Conservation (phyloP, 92 coral and sea anemone species). For the Actinernus sp. region DNA sequence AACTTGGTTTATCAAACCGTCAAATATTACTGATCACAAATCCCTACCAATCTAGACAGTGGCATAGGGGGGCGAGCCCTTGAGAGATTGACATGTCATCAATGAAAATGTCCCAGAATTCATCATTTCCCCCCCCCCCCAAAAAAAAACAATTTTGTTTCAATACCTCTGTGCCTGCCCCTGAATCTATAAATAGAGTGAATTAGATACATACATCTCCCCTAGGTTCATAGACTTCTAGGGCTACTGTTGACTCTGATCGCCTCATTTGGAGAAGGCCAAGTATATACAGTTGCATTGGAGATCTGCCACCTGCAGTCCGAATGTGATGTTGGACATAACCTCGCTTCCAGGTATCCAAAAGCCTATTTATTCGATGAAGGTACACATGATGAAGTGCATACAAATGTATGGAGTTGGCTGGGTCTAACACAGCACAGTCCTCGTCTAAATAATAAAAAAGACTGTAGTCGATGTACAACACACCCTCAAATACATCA, state of each 20-base stretch:
- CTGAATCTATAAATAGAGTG: neutral
- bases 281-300: constrained; percentile 37
- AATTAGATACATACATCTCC: constrained; percentile 18
- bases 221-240: constrained; percentile 39
- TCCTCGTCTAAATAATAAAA: constrained; percentile 23
- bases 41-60: no score
- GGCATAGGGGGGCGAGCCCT: no score
- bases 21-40: no score
- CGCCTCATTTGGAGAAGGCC: constrained; percentile 24
- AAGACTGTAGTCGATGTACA: constrained; percentile 2
- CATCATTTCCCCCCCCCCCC: no score
- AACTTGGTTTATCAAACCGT: no score
- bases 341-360: constrained; percentile 29
- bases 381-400: constrained; percentile 32
- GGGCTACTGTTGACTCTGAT: constrained; percentile 5
- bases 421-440: constrained; percentile 27
- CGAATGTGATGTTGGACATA: constrained; percentile 40
- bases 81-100: no score
- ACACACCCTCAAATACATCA: constrained; percentile 9
- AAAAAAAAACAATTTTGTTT: no score
- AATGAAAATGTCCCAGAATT: no score
- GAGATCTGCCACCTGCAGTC: constrained; percentile 49
- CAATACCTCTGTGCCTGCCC: no score
- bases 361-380: constrained; percentile 40
- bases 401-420: constrained; percentile 16